Conservation (phyloP, 2,113 vertebrate genomes). For the Perognathus longimembris region DNA sequence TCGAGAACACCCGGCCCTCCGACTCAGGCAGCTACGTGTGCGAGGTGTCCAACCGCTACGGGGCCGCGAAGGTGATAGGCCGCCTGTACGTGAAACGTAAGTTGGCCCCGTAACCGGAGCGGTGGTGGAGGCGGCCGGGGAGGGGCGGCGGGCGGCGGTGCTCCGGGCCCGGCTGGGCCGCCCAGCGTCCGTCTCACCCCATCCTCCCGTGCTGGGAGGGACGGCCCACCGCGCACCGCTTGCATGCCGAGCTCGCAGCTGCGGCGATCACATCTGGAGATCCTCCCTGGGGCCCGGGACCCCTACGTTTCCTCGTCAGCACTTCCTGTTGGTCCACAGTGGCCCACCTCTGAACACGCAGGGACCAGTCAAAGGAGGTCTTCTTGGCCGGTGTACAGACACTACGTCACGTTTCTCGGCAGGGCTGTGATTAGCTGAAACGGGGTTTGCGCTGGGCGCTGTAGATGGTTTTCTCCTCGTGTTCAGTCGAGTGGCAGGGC, state of each 20-base stretch:
- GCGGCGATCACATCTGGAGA: background rate
- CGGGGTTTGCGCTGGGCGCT: background rate
- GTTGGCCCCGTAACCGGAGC: too few relatives aligned
- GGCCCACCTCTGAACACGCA: background rate
- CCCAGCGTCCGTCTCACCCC: background rate
- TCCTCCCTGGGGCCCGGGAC: background rate
- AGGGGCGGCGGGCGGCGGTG: rapidly evolving
- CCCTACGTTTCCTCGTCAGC: background rate
- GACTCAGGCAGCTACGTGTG: conserved; percentile 97
- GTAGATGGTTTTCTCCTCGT: background rate
- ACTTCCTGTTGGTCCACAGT: background rate
- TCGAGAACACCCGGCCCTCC: conserved; percentile 92
- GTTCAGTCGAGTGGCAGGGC: rapidly evolving
- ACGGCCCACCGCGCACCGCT: background rate
- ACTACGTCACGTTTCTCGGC: background rate
- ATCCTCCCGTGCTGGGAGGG: background rate
- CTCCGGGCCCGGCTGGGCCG: background rate
- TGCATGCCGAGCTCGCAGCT: background rate
- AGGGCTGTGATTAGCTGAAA: background rate
- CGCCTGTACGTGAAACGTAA: conserved; percentile 96
- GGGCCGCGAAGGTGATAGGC: conserved; percentile 96
- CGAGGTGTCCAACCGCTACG: conserved; percentile 99
- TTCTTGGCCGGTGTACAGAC: background rate
- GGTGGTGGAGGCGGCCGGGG: background rate
- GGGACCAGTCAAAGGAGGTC: background rate